Conservation (phyloP, 2,113 vertebrate genomes). For the Willisornis vidua region DNA sequence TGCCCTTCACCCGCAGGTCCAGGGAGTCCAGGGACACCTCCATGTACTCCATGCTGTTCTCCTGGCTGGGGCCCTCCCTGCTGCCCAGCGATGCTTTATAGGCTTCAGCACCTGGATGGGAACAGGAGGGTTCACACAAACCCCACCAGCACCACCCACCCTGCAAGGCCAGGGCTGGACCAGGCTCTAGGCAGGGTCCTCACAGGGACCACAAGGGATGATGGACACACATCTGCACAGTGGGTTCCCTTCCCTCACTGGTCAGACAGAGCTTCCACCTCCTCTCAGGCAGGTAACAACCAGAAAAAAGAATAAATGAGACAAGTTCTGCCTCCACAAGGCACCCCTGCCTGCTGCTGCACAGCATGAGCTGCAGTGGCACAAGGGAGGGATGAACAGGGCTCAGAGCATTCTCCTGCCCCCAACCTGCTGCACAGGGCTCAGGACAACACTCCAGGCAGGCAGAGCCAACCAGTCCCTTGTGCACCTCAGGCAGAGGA, state of each 20-base stretch:
- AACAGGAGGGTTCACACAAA: not conserved
- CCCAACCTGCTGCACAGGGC: not conserved
- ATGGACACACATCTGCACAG: not conserved
- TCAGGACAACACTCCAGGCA: not conserved
- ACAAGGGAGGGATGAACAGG: not conserved
- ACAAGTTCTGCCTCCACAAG: not conserved
- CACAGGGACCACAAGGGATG: not conserved
- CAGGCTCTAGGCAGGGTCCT: not conserved
- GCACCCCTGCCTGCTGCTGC: not conserved
- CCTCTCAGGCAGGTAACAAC: not conserved
- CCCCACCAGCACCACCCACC: not conserved
- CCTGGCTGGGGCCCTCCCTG: conserved; percentile 51
- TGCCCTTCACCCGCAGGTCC: conserved; percentile 87
- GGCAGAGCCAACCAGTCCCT: not conserved
- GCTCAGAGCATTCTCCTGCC: not conserved
- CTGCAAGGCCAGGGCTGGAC: not conserved
- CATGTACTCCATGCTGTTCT: conserved; percentile 84
- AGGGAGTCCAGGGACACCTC: conserved; percentile 91
- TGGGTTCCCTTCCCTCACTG: not conserved
- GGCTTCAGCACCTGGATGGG: conserved; percentile 66
- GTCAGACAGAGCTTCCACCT: not conserved
- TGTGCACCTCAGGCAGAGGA: not conserved
- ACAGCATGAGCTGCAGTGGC: not conserved
- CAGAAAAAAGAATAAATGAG: not conserved
- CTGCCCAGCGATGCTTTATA: conserved; percentile 73